These are phyloP conservation scores for Chelonoidis abingdonii DNA, from an alignment of 2,113 vertebrate genomes.

Conservation along the genomic window DNA sequence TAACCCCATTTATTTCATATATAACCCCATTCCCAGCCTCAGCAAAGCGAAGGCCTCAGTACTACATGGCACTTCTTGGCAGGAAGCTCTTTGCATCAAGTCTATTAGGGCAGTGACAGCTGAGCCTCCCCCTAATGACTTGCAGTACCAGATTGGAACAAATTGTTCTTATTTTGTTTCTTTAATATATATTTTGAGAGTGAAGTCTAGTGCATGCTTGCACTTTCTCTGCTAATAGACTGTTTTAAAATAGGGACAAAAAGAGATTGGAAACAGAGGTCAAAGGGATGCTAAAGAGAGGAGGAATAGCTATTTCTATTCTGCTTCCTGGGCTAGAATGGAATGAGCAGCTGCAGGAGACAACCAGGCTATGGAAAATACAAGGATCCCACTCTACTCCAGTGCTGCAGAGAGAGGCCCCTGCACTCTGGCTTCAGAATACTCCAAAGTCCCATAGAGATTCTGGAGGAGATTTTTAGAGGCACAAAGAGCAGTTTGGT, in stretches of 20 bases:
- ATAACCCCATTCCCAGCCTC: not conserved
- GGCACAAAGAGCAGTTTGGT: not conserved
- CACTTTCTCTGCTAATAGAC: not conserved
- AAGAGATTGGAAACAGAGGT: not conserved
- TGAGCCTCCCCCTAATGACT: slow-evolving; percentile 15
- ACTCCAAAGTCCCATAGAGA: not conserved
- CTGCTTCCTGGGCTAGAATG: not conserved
- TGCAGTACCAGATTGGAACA: slow-evolving; percentile 49
- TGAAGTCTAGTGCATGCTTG: not conserved
- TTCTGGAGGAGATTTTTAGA: not conserved
- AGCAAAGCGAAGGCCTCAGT: not conserved
- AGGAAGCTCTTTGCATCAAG: slow-evolving; percentile 46
- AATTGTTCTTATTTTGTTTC: slow-evolving; percentile 19
- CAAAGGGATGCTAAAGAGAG: not conserved
- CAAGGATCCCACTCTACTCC: not conserved
- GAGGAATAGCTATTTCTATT: not conserved
- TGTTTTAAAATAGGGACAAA: slow-evolving; percentile 26
- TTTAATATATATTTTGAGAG: not conserved
- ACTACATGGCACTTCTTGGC: not conserved
- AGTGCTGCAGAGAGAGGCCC: not conserved
- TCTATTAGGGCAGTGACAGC: slow-evolving; percentile 24
- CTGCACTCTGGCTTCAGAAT: not conserved
- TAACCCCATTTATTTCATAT: not conserved
- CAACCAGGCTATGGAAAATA: not conserved
- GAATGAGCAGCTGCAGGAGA: not conserved